Conservation (phyloP, 2,888 invertebrate genomes). For the Drosophila anceps region DNA sequence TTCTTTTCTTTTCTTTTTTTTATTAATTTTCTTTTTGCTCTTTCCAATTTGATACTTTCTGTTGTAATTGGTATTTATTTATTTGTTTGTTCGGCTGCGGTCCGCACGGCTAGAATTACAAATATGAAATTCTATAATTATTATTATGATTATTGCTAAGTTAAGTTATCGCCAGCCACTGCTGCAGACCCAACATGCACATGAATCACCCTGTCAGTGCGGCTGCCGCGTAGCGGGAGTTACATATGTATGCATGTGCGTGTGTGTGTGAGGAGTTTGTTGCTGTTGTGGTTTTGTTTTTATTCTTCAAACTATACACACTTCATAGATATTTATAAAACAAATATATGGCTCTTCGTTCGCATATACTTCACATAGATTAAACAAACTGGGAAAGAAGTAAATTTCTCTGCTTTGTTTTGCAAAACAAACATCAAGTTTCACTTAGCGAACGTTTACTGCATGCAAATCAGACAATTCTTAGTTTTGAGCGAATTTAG, state of each 20-base stretch:
- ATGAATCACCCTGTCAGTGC: slow-evolving; percentile 29
- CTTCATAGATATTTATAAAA: background rate
- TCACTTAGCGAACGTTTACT: background rate
- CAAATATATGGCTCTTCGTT: no score
- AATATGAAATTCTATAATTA: slow-evolving; percentile 30
- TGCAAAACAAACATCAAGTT: background rate
- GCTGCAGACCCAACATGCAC: background rate
- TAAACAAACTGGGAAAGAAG: background rate
- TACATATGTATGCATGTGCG: no score
- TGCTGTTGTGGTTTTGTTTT: no score
- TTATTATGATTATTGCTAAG: slow-evolving; percentile 29
- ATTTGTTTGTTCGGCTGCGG: slow-evolving; percentile 12
- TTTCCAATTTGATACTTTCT: background rate
- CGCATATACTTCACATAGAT: no score
- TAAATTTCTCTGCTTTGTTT: background rate
- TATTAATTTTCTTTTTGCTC: background rate
- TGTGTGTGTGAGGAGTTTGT: background rate
- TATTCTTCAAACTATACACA: no score
- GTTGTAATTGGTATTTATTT: background rate
- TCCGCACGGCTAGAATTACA: slow-evolving; percentile 41
- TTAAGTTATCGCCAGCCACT: slow-evolving; percentile 1
- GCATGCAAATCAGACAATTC: background rate
- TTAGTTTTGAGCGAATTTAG: background rate
- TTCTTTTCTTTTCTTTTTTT: background rate
- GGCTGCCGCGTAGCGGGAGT: background rate